Conservation (phyloP, 2,113 vertebrate species). For the Arothron firmamentum region DNA sequence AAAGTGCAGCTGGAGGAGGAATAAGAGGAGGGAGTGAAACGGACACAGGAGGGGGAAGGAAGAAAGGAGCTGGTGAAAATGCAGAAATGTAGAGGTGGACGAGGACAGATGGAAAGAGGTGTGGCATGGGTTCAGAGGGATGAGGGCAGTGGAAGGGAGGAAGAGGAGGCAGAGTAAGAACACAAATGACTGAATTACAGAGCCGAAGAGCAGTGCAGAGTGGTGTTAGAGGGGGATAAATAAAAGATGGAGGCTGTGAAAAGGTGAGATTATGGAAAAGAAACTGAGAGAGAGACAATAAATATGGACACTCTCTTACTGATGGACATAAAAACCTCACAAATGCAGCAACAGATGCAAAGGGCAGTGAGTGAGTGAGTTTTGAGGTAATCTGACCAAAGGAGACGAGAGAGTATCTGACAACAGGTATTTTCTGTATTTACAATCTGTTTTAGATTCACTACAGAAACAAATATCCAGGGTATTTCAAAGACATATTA, state of each 20-base stretch:
- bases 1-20: conserved; percentile 2
- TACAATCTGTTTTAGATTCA: too few species aligned
- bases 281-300: not conserved
- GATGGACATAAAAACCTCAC: too few species aligned
- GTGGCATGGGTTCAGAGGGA: not conserved
- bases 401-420: too few species aligned
- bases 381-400: too few species aligned
- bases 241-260: not conserved
- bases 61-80: not conserved
- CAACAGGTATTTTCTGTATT: too few species aligned
- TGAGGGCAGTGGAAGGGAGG: conserved; percentile 9
- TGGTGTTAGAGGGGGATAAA: not conserved
- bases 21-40: conserved; percentile 24
- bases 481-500: too few species aligned
- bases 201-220: conserved; percentile 5
- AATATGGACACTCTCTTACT: too few species aligned
- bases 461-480: too few species aligned
- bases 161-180: conserved; percentile 2
- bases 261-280: not conserved
- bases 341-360: too few species aligned
- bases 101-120: conserved; percentile 35
- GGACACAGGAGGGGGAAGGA: conserved; percentile 43
- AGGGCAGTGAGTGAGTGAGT: too few species aligned
- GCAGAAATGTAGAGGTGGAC: conserved; percentile 32
- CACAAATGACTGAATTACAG: not conserved